Conservation (phyloP, 2,888 invertebrate species). For the Augochlorella aurata region DNA sequence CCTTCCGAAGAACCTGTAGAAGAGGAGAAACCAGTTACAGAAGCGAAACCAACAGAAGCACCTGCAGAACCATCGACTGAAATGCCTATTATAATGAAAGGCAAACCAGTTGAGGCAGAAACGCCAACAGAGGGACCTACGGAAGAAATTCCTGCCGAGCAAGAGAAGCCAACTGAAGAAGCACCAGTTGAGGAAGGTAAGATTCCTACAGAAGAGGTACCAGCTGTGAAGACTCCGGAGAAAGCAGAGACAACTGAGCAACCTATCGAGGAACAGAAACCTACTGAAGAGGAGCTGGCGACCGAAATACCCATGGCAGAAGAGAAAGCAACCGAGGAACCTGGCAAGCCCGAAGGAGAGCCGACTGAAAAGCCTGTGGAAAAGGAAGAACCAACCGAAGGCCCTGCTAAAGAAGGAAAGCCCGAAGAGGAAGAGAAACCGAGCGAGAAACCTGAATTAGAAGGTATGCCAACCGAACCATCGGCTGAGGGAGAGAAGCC, state of each 20-base stretch:
- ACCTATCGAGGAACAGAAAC: constrained; percentile 11
- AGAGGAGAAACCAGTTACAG: constrained; percentile 27
- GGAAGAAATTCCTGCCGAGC: constrained; percentile 3
- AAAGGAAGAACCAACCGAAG: neutral
- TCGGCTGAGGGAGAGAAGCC: neutral
- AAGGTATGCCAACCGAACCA: neutral
- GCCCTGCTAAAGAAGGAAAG: neutral
- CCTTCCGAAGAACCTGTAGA: neutral
- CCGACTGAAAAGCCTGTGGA: neutral
- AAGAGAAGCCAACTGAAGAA: constrained; percentile 27
- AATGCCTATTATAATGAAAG: neutral
- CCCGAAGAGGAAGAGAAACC: neutral
- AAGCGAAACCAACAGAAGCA: constrained; percentile 40
- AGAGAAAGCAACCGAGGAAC: constrained; percentile 8
- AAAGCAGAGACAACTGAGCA: constrained; percentile 38
- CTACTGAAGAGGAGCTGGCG: neutral
- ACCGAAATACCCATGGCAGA: neutral
- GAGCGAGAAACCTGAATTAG: neutral
- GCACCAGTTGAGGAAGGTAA: neutral
- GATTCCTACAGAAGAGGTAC: neutral
- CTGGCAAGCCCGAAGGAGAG: neutral
- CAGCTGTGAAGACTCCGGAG: constrained; percentile 18
- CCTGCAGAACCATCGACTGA: neutral
- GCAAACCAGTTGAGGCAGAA: neutral
- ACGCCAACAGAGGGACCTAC: constrained; percentile 11